Percentiles rank a stretch among this genome's conserved stretches.
Evolutionary conservation across 2,888 invertebrate species (phyloP).

Genomic region (Amiota minor): DNA sequence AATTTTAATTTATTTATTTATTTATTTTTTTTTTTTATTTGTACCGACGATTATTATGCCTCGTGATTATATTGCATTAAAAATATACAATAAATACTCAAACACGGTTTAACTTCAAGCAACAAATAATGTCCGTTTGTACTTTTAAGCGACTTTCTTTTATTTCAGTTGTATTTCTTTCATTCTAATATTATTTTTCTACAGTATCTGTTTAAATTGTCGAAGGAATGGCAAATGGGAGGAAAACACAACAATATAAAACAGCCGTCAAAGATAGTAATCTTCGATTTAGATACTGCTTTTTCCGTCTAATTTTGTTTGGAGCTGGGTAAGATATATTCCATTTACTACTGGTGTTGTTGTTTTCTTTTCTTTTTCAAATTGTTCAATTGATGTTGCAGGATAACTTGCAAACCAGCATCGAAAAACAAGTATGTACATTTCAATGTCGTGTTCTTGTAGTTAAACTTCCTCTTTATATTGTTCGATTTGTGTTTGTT

Average conservation of each 20-base stretch:
- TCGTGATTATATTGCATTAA: too few relatives aligned
- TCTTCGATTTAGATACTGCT: conserved; percentile 65
- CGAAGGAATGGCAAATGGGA: conserved; percentile 29
- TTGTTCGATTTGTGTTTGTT: conserved; percentile 4
- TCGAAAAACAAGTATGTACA: conserved; percentile 35
- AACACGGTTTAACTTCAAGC: conserved; percentile 49
- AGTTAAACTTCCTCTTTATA: conserved; percentile 42
- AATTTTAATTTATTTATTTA: too few relatives aligned
- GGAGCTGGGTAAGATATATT: conserved; percentile 36
- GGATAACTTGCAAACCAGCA: conserved; percentile 54
- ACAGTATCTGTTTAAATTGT: background rate
- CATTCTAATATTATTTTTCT: background rate
- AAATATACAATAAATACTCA: too few relatives aligned
- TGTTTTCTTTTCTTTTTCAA: conserved; percentile 37
- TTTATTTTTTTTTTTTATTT: too few relatives aligned
- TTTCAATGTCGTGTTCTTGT: conserved; percentile 50
- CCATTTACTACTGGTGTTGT: conserved; percentile 29
- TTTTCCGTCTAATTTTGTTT: conserved; percentile 42
- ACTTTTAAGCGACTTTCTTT: conserved; percentile 73
- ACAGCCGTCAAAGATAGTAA: conserved; percentile 70
- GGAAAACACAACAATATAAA: conserved; percentile 60
- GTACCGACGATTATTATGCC: too few relatives aligned
- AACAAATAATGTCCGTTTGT: conserved; percentile 73
- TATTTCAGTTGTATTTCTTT: conserved; percentile 54
- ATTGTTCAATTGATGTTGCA: conserved; percentile 59